Percentiles rank a stretch among this genome's conserved stretches.
Evolutionary conservation across 2,797 vertebrate species (phyloP).

Genomic region (Siniperca undulata): DNA sequence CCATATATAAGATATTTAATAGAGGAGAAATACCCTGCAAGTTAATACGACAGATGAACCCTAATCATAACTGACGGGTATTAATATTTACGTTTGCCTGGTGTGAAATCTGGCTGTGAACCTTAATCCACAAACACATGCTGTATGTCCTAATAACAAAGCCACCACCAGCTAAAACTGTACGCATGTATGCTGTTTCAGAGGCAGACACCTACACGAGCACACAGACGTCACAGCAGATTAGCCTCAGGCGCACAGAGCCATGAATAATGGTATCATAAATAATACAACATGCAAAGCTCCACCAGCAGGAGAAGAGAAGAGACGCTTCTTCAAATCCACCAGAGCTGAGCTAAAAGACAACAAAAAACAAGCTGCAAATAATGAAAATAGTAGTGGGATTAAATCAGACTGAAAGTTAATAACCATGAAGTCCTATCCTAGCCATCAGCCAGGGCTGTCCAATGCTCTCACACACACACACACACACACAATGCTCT

Average conservation of each 20-base stretch:
- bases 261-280: conserved; percentile 60
- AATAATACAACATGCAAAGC: conserved; percentile 66
- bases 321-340: conserved; percentile 10
- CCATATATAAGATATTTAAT: conserved; percentile 4
- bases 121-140: conserved; percentile 46
- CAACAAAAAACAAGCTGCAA: background rate
- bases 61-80: conserved; percentile 54
- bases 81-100: conserved; percentile 26
- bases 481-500: background rate
- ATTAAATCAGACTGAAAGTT: conserved; percentile 30
- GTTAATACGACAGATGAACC: conserved; percentile 27
- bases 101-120: conserved; percentile 33
- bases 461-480: background rate
- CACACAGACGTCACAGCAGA: conserved; percentile 44
- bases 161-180: conserved; percentile 16
- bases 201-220: conserved; percentile 28
- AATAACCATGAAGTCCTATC: conserved; percentile 39
- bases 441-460: conserved; percentile 12
- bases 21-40: conserved; percentile 14
- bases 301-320: conserved; percentile 38
- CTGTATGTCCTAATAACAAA: conserved; percentile 46
- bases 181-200: conserved; percentile 1
- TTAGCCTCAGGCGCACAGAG: conserved; percentile 52
- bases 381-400: conserved; percentile 5
- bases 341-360: background rate